phyloP scores from a whole-genome alignment of 2,113 vertebrate genomes.

The Xenus cinereus region DNA sequence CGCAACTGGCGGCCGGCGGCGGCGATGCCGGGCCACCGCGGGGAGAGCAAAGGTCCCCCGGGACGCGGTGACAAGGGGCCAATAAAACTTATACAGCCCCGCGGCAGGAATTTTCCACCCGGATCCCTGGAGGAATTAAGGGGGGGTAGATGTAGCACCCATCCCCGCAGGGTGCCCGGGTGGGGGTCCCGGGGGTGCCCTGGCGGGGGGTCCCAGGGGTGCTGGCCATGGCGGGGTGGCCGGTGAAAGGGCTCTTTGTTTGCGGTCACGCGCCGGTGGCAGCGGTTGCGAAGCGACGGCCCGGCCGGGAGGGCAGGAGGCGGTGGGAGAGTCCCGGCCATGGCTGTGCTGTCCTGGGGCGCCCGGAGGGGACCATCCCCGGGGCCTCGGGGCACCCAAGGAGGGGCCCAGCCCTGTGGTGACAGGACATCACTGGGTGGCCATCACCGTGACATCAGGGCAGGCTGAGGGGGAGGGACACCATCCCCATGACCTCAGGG shows the following conservation, averaged over 20 bases:
- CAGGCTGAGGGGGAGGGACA: not conserved
- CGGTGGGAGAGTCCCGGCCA: not conserved
- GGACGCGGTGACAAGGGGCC: not conserved
- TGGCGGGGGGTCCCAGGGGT: not conserved
- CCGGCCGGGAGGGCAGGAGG: not conserved
- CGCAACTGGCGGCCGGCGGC: not conserved
- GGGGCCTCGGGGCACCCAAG: not conserved
- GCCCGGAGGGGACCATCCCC: not conserved
- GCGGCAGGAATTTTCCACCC: slow-evolving; percentile 13
- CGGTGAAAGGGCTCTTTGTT: slow-evolving; percentile 40
- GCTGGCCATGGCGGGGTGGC: accelerated
- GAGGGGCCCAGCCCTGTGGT: not conserved
- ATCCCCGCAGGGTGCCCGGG: accelerated
- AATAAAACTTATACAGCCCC: slow-evolving; percentile 31
- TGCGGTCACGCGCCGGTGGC: not conserved
- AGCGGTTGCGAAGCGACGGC: not conserved
- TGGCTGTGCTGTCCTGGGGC: not conserved
- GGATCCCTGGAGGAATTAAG: accelerated
- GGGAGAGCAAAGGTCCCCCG: slow-evolving; percentile 22
- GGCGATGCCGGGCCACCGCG: not conserved
- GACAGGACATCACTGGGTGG: accelerated
- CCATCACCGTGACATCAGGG: accelerated
- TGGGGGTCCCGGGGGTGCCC: not conserved
- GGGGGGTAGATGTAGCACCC: not conserved
- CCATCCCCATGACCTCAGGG: not conserved